Percentiles rank a stretch among this genome's conserved stretches.
Evolutionary conservation across 2,888 invertebrate genomes (phyloP).

Genomic region (Hemaris fuciformis): DNA sequence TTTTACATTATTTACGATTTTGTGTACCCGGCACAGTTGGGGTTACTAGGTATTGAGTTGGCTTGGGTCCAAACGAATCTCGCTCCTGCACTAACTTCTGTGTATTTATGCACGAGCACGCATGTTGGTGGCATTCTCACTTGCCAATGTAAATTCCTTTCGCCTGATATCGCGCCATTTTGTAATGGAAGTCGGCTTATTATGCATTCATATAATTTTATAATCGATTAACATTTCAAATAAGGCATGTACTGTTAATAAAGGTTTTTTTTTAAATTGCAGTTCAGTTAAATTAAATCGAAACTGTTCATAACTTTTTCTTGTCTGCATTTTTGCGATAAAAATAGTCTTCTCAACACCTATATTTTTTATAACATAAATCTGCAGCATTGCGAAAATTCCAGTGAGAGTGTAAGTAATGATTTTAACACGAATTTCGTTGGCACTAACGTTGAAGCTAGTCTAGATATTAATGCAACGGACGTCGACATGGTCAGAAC

Average conservation of each 20-base stretch:
- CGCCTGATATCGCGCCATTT: background rate
- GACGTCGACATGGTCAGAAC: background rate
- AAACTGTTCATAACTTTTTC: no score
- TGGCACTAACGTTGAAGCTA: background rate
- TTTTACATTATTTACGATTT: slow-evolving; percentile 9
- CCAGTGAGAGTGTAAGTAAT: background rate
- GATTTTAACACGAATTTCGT: background rate
- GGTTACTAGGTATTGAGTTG: slow-evolving; percentile 35
- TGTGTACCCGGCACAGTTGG: slow-evolving; percentile 5
- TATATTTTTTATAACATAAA: background rate
- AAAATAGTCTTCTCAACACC: background rate
- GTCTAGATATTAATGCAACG: background rate
- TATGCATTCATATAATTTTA: background rate
- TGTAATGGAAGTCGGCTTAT: background rate
- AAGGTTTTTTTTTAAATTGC: no score
- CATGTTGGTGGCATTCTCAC: slow-evolving; percentile 23
- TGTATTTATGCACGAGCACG: slow-evolving; percentile 35
- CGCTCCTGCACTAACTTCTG: slow-evolving; percentile 26
- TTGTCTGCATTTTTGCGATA: background rate
- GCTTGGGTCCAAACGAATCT: slow-evolving; percentile 41
- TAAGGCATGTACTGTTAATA: no score
- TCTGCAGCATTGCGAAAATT: background rate
- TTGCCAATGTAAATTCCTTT: slow-evolving; percentile 17
- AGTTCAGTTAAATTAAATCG: no score
- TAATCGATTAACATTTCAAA: background rate